Conservation (phyloP, 1,140 invertebrate genomes). For the Dryas iulia region DNA sequence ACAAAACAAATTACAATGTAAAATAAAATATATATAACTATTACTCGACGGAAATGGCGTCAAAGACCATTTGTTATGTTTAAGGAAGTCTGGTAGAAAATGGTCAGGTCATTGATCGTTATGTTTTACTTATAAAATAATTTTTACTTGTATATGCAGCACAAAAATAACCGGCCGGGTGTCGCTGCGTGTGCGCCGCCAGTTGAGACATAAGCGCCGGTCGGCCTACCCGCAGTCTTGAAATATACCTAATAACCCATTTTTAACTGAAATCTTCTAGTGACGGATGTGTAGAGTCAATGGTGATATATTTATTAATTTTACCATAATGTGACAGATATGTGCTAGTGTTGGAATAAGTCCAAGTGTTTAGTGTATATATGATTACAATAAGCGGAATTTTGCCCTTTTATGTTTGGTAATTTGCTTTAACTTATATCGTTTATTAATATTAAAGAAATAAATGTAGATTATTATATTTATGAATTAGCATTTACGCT, state of each 20-base stretch:
- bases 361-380: slow-evolving; percentile 20
- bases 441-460: no score
- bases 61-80: neutral
- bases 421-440: slow-evolving; percentile 5
- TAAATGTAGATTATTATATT: neutral
- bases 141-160: slow-evolving; percentile 71
- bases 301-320: slow-evolving; percentile 23
- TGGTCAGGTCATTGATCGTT: slow-evolving; percentile 70
- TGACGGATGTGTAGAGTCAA: slow-evolving; percentile 14
- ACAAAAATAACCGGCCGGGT: slow-evolving; percentile 75
- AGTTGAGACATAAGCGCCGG: slow-evolving; percentile 54
- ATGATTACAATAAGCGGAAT: neutral
- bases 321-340: slow-evolving; percentile 26
- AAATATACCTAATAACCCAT: slow-evolving; percentile 31
- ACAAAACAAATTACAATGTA: neutral
- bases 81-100: slow-evolving; percentile 8
- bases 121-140: slow-evolving; percentile 73
- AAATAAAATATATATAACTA: neutral
- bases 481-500: no score
- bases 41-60: neutral
- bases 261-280: slow-evolving; percentile 16
- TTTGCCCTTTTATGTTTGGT: slow-evolving; percentile 17
- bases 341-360: slow-evolving; percentile 24
- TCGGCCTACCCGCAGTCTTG: slow-evolving; percentile 45
- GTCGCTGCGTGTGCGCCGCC: slow-evolving; percentile 62